Evolutionary conservation across 53 echinoderm and acorn worm genomes (phyloP), one percentile per base, ranked within the genome.

Genomic region (Crossaster papposus): DNA sequence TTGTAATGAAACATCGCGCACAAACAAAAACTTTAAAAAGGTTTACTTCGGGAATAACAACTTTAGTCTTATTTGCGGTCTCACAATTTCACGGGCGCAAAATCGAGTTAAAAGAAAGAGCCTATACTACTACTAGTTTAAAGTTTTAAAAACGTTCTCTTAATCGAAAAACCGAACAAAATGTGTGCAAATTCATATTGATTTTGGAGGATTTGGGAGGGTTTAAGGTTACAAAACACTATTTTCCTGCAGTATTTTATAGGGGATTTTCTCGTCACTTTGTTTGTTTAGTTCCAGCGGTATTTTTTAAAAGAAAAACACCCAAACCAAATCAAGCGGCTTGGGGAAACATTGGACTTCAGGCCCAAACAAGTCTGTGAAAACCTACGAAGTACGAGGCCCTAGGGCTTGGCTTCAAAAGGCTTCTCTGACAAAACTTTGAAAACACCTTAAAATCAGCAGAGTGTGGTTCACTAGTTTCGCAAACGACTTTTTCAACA

Each of bases 351-450:
- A 83, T 30, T 38, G 37, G 70, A 64, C 54, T 36, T 65, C 36
- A 13, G 68, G 68, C 83, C 70, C 30, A 30, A 65, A 83, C 83
- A 83, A 68, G n/a, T 65, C 83, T 20, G 68, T 30, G 31, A 83
- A 83, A 83, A 34, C 37, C 83, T 64, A n/a, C 24, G n/a, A n/a
- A n/a, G n/a, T n/a, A n/a, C n/a, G n/a, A 32, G 50, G 65, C 83
- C 83, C 83, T 17, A 2, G 83, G 83, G 83, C 83, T 44, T 7
- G 44, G 44, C 44, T 44, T 44, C 6, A 0, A 58, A 18, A 44
- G 30, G 83, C 83, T 83, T 64, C 24, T 44, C 83, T 50, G 83
- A 83, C 65, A 35, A 83, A 51, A 83, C 83, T 83, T 36, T 35
- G 70, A 23, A 68, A 65, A 65, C n/a, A 32, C 38, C 22, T 36